Conservation (phyloP, 1,140 invertebrate species). For the Stegodyphus mimosarum region DNA sequence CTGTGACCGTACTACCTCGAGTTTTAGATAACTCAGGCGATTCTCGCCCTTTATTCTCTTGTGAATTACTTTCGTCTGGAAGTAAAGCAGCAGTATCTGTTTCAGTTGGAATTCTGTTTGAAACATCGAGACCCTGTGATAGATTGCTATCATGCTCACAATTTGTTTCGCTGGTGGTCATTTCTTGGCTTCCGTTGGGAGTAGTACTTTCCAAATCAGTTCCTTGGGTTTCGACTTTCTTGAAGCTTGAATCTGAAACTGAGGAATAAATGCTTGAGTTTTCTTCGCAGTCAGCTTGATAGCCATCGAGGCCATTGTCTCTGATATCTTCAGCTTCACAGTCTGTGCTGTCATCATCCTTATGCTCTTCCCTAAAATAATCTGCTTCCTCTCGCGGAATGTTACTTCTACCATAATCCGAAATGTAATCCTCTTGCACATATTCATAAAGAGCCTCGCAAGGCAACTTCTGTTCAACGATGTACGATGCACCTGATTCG, state of each 20-base stretch:
- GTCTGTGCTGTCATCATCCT: background rate
- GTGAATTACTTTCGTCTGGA: too few species aligned
- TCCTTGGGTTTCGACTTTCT: background rate
- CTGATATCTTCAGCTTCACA: background rate
- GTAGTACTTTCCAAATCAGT: background rate
- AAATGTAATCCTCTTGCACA: background rate
- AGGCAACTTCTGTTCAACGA: background rate
- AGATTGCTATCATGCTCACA: too few species aligned
- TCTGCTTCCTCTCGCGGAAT: background rate
- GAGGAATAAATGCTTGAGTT: constrained; percentile 4
- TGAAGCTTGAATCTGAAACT: background rate
- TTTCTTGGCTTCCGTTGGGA: background rate
- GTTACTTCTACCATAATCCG: background rate
- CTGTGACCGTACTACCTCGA: too few species aligned
- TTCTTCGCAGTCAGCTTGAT: constrained; percentile 29
- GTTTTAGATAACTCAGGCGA: too few species aligned
- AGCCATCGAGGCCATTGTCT: background rate
- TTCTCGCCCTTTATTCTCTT: too few species aligned
- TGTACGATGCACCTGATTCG: background rate
- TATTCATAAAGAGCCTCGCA: background rate
- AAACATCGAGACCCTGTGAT: too few species aligned
- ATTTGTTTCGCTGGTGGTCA: background rate
- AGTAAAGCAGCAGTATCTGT: too few species aligned
- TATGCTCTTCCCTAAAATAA: background rate
- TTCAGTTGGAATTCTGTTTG: too few species aligned